These are phyloP conservation scores for Meta bourneti DNA, from an alignment of 2,888 invertebrate genomes.

Conservation along the genomic window DNA sequence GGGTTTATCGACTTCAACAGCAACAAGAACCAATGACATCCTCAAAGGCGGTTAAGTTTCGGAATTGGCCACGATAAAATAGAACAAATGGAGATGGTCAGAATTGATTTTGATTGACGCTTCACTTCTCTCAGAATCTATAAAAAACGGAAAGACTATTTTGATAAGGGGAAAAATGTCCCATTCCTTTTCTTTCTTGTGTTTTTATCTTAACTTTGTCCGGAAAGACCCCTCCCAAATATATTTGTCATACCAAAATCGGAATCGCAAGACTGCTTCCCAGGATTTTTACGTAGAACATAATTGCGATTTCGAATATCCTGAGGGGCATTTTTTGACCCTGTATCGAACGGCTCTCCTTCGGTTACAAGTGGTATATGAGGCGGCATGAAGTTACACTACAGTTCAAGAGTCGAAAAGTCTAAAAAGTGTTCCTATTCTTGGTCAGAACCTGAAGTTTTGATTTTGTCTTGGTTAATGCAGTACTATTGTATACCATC, in stretches of 20 bases:
- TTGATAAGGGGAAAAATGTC: slow-evolving; percentile 29
- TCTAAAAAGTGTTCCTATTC: not conserved
- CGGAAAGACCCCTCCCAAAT: not conserved
- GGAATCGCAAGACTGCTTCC: slow-evolving; percentile 67
- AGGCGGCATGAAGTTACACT: no score
- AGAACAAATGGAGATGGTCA: slow-evolving; percentile 42
- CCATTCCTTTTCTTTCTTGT: slow-evolving; percentile 4
- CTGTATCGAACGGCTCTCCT: slow-evolving; percentile 6
- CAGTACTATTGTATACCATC: no score
- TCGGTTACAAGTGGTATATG: slow-evolving; percentile 13
- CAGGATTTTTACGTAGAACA: slow-evolving; percentile 64
- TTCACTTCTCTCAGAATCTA: slow-evolving; percentile 29
- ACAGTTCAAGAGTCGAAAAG: not conserved
- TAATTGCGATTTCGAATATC: slow-evolving; percentile 73
- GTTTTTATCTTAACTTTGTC: slow-evolving; percentile 57
- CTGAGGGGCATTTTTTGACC: slow-evolving; percentile 62
- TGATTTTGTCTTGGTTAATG: no score
- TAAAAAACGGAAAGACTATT: slow-evolving; percentile 52
- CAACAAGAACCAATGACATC: not conserved
- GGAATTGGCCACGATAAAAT: slow-evolving; percentile 40
- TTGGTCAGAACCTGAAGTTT: not conserved
- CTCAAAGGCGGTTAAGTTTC: not conserved
- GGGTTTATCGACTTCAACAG: not conserved
- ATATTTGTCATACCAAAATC: slow-evolving; percentile 69
- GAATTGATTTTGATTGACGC: slow-evolving; percentile 73